phyloP scores from a whole-genome alignment of 2,113 vertebrate genomes.

The pig (Sus scrofa) region T2T-Sscrofa CM000817.6:158134501-158135000 shows the following conservation, averaged over 20 bases:
- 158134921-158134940: not conserved
- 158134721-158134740: not conserved
- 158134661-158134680: not conserved
- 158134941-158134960: not conserved
- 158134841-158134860: too few relatives aligned
- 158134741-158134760: not conserved
- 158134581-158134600: too few relatives aligned
- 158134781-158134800: too few relatives aligned
- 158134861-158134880: not conserved
- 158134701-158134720: not conserved
- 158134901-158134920: constrained; percentile 14
- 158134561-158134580: too few relatives aligned
- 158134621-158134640: too few relatives aligned
- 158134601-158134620: too few relatives aligned
- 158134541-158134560: too few relatives aligned
- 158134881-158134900: not conserved
- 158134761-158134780: too few relatives aligned
- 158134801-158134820: too few relatives aligned
- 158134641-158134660: not conserved
- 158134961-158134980: not conserved
- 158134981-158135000: not conserved
- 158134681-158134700: not conserved
- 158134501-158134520: too few relatives aligned
- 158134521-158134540: too few relatives aligned
- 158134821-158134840: too few relatives aligned